These are phyloP conservation scores for Trachelipus rathkii DNA, from an alignment of 1,140 invertebrate genomes.

Conservation along the genomic window DNA sequence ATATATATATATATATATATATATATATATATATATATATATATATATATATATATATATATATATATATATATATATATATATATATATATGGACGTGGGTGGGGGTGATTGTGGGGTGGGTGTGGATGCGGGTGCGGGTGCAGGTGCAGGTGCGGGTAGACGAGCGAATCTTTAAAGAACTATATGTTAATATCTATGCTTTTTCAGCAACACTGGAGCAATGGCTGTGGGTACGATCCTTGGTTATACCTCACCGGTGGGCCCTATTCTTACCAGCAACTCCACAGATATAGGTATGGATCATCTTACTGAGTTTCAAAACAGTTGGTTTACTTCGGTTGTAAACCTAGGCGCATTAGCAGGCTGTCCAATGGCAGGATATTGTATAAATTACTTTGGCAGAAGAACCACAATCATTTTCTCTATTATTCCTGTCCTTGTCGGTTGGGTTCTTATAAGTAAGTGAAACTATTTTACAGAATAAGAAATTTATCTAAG, in stretches of 20 bases:
- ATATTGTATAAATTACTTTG: slow-evolving; percentile 56
- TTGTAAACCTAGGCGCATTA: slow-evolving; percentile 50
- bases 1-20: no score
- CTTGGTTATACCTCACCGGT: slow-evolving; percentile 26
- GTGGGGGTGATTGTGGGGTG: no score
- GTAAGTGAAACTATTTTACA: slow-evolving; percentile 12
- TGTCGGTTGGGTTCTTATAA: slow-evolving; percentile 70
- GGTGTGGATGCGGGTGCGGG: no score
- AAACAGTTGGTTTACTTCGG: slow-evolving; percentile 31
- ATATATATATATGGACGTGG: no score
- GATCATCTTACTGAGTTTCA: neutral
- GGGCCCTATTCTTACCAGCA: slow-evolving; percentile 12
- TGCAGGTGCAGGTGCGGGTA: no score
- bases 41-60: no score
- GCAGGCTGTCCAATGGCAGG: slow-evolving; percentile 69
- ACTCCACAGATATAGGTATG: neutral
- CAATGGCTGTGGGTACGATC: slow-evolving; percentile 11
- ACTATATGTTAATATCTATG: no score
- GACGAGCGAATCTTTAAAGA: no score
- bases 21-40: no score
- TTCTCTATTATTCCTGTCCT: slow-evolving; percentile 66
- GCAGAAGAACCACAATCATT: slow-evolving; percentile 69
- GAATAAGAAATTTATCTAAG: no score
- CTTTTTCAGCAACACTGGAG: slow-evolving; percentile 24
- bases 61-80: no score